Percentiles rank a stretch among this genome's conserved stretches.
Conservation (phyloP, 2,113 vertebrate species). For the Ivindomyrus marchei region DNA sequence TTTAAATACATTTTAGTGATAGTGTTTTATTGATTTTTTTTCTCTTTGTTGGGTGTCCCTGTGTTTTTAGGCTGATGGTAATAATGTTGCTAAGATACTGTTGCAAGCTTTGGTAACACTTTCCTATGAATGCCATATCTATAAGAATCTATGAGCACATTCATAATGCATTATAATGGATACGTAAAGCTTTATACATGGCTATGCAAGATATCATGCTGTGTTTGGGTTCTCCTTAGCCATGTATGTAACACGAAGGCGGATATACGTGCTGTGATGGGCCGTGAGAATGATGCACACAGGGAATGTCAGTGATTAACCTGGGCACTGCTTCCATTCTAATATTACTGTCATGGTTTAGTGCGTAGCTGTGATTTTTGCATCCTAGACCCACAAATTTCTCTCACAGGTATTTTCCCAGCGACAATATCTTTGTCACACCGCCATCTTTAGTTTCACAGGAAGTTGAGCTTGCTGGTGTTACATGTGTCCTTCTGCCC, state of each 20-base stretch:
- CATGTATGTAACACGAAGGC: not conserved
- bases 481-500: not conserved
- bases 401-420: not conserved
- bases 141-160: not conserved
- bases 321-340: not conserved
- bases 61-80: not conserved
- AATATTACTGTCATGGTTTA: not conserved
- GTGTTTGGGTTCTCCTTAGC: not conserved
- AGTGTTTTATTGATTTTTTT: not conserved
- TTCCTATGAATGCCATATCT: not conserved
- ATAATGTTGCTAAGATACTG: not conserved
- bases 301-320: not conserved
- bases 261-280: not conserved
- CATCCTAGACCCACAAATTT: not conserved
- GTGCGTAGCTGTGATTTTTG: not conserved
- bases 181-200: not conserved
- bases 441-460: not conserved
- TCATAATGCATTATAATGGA: not conserved
- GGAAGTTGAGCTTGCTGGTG: not conserved
- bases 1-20: not conserved
- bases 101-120: not conserved
- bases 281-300: not conserved
- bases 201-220: not conserved
- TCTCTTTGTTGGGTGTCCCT: not conserved
- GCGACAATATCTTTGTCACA: not conserved